These are phyloP conservation scores for Leptobrachium ailaonicum DNA, from an alignment of 2,113 vertebrate species.

Conservation along the genomic window DNA sequence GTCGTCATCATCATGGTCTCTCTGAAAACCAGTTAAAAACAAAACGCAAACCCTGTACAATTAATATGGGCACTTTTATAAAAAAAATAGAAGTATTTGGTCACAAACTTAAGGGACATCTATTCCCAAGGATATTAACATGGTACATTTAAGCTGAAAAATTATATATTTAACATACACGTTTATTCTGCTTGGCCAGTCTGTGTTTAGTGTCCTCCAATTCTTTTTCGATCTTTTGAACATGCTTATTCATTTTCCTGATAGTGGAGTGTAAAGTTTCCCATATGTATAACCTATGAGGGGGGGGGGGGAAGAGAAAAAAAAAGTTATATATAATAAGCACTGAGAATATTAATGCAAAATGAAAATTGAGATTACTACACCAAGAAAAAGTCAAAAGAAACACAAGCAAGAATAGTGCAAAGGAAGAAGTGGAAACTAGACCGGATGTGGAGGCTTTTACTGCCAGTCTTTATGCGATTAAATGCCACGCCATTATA, in stretches of 20 bases:
- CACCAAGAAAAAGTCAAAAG: no score
- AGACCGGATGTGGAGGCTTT: no score
- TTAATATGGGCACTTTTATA: not conserved
- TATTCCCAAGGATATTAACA: no score
- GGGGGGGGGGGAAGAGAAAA: not conserved
- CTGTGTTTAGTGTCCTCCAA: conserved; percentile 93
- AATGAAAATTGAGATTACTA: no score
- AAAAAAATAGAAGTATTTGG: not conserved
- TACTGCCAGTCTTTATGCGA: no score
- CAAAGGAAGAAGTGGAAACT: no score
- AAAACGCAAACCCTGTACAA: not conserved
- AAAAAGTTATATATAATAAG: not conserved
- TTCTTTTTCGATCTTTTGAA: conserved; percentile 95
- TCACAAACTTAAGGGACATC: no score
- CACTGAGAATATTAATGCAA: no score
- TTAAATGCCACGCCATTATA: no score
- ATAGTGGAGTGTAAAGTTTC: conserved; percentile 97
- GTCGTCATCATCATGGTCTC: conserved; percentile 71
- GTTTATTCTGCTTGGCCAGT: conserved; percentile 90
- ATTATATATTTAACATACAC: conserved; percentile 58
- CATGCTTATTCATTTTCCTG: conserved; percentile 98
- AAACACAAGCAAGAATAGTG: no score
- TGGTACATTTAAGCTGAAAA: no score
- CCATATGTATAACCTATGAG: conserved; percentile 88
- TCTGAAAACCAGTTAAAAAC: not conserved